Conservation (phyloP, 2,113 vertebrate species). For the pig (Sus scrofa) region DNA sequence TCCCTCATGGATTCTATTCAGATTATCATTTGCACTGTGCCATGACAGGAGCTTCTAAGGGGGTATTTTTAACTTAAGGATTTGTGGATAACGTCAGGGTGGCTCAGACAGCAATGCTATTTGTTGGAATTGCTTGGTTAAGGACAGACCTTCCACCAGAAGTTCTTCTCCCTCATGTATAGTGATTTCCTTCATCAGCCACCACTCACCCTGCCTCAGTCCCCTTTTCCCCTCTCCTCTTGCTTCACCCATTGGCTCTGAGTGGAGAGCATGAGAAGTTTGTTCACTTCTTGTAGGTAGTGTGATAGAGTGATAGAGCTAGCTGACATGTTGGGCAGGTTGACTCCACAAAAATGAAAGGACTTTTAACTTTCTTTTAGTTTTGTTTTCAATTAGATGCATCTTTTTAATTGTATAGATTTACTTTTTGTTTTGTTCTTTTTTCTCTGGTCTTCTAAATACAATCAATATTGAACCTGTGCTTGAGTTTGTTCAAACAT, state of each 20-base stretch:
- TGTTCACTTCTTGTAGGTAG: neutral
- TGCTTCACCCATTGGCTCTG: neutral
- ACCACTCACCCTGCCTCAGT: neutral
- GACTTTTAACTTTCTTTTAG: neutral
- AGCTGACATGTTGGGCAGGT: neutral
- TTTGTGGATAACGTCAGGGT: neutral
- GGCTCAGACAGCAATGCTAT: neutral
- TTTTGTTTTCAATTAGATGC: neutral
- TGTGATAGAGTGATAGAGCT: neutral
- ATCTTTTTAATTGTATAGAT: neutral
- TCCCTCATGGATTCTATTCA: too few species aligned
- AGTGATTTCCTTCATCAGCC: neutral
- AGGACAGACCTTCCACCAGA: neutral
- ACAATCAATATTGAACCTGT: neutral
- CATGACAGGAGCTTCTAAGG: neutral
- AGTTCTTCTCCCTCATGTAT: neutral
- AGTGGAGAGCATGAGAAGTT: neutral
- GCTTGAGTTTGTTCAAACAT: neutral
- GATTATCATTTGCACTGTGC: too few species aligned
- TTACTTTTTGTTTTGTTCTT: conserved; percentile 30
- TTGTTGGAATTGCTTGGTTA: neutral
- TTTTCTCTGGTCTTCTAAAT: neutral
- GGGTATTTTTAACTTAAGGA: neutral
- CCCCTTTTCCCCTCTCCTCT: neutral
- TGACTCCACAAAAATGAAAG: neutral